These are phyloP conservation scores for Gracilinanus agilis DNA, from an alignment of 2,113 vertebrate species.

Conservation along the genomic window DNA sequence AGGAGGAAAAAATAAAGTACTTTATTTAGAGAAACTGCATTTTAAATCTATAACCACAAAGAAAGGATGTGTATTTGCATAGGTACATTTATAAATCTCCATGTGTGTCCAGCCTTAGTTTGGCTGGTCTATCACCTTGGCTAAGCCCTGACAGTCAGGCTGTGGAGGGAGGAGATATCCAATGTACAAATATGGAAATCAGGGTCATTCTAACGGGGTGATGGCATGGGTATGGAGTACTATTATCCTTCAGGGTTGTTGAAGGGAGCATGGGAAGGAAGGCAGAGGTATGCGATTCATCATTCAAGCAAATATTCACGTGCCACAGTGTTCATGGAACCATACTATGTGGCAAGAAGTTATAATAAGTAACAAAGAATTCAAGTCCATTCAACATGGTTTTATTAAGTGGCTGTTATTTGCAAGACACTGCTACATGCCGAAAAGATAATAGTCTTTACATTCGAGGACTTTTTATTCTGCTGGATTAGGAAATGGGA, in stretches of 20 bases:
- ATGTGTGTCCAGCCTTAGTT: neutral
- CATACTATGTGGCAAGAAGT: neutral
- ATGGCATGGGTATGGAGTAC: neutral
- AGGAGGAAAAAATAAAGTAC: constrained; percentile 78
- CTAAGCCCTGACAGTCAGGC: neutral
- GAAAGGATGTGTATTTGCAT: constrained; percentile 50
- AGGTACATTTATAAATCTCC: constrained; percentile 34
- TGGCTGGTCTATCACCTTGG: neutral
- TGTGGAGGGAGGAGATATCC: neutral
- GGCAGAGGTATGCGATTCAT: neutral
- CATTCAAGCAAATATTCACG: neutral
- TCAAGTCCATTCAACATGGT: neutral
- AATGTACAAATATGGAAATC: neutral
- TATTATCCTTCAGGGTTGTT: neutral
- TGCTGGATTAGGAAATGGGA: neutral
- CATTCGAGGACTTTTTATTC: neutral
- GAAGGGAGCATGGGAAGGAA: neutral
- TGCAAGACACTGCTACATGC: neutral
- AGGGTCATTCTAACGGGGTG: neutral
- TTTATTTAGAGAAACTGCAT: constrained; percentile 73
- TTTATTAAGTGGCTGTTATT: neutral
- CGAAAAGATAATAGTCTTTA: neutral
- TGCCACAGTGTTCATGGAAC: neutral
- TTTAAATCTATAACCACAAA: constrained; percentile 72
- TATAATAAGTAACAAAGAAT: neutral